Percentiles rank a stretch among this genome's conserved stretches.
Evolutionary conservation across 2,113 vertebrate species (phyloP).

Genomic region (Strigops habroptila): DNA sequence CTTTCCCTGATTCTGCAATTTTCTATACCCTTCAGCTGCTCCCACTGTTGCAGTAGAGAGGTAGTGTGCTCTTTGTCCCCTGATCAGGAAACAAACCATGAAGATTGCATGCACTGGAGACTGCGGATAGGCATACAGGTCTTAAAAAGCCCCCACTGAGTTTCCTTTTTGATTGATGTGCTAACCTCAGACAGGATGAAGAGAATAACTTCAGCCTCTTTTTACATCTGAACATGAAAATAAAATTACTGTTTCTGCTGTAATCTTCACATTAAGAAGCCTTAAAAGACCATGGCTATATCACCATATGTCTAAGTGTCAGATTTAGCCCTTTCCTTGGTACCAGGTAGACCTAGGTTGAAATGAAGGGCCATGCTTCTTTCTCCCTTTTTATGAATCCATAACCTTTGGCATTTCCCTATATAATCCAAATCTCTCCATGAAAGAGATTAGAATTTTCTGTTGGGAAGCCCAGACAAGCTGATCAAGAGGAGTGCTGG

Average conservation of each 20-base stretch:
- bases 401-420: not conserved
- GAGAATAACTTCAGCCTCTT: not conserved
- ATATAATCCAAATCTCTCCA: not conserved
- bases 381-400: not conserved
- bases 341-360: not conserved
- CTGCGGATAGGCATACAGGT: not conserved
- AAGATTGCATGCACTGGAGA: not conserved
- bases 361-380: not conserved
- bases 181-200: not conserved
- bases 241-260: not conserved
- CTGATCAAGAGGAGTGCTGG: not conserved
- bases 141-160: accelerated
- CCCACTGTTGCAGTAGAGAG: not conserved
- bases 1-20: not conserved
- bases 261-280: not conserved
- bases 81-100: not conserved
- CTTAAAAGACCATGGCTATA: not conserved
- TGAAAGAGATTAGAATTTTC: not conserved
- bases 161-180: not conserved
- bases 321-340: not conserved
- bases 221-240: not conserved
- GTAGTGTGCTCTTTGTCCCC: not conserved
- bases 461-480: not conserved
- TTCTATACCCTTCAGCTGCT: not conserved
- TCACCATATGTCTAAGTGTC: not conserved